Evolutionary conservation across 2,797 vertebrate species (phyloP).

Genomic region (Hyperoplus lanceolatus): DNA sequence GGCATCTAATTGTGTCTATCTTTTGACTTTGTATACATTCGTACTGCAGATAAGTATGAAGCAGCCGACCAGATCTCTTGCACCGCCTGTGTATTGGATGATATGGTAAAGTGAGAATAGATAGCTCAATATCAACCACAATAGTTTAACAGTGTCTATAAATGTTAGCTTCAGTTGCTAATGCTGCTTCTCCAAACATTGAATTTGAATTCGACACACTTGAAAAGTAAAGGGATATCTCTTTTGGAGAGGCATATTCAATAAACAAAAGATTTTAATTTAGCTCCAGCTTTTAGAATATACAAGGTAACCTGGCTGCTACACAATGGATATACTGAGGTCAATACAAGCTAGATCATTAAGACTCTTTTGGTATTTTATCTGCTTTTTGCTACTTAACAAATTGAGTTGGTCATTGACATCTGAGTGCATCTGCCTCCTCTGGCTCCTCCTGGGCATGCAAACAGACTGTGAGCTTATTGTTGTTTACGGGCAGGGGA

Average conservation of each 20-base stretch:
- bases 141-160: constrained; percentile 1
- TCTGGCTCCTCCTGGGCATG: constrained; percentile 48
- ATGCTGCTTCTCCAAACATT: constrained; percentile 36
- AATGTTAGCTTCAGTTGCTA: constrained; percentile 20
- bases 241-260: constrained; percentile 5
- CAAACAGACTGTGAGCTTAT: constrained; percentile 55
- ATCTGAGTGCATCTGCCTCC: constrained; percentile 71
- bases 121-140: neutral
- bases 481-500: constrained; percentile 49
- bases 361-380: constrained; percentile 44
- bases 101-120: neutral
- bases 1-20: no score
- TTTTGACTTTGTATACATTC: no score
- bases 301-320: constrained; percentile 17
- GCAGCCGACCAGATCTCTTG: neutral
- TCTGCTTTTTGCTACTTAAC: constrained; percentile 67
- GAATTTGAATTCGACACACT: constrained; percentile 40
- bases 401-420: constrained; percentile 55
- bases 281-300: constrained; percentile 13
- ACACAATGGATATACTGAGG: constrained; percentile 11
- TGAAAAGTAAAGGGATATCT: constrained; percentile 24
- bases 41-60: no score
- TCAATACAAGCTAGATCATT: constrained; percentile 35
- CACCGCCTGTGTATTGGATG: neutral
- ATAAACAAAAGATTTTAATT: constrained; percentile 44